A percentile compares a stretch with the other conserved stretches of the same genome.
These are phyloP conservation scores for Polydrusus tereticollis DNA, from an alignment of 2,888 invertebrate genomes.

Conservation along the genomic window DNA sequence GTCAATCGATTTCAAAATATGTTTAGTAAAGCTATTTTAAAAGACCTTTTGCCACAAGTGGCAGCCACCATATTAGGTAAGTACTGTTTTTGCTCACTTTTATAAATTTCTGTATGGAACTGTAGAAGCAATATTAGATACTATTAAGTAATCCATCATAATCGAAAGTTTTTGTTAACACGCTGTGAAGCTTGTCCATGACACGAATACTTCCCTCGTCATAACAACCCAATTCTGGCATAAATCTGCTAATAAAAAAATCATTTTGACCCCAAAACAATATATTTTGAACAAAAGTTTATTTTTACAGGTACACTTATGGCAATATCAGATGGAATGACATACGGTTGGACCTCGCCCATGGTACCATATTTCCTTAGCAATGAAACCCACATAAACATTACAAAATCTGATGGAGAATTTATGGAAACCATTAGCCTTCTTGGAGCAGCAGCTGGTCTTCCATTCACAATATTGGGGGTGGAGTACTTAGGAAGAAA, in stretches of 20 bases:
- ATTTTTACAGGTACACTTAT: conserved; percentile 56
- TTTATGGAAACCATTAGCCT: conserved; percentile 56
- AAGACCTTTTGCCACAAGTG: conserved; percentile 28
- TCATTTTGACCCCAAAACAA: no score
- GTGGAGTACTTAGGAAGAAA: conserved; percentile 58
- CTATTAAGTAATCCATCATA: no score
- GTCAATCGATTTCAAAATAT: no score
- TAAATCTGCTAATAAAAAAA: no score
- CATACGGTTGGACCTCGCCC: conserved; percentile 65
- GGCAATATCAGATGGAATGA: conserved; percentile 65
- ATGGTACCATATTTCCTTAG: conserved; percentile 60
- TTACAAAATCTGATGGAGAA: conserved; percentile 54
- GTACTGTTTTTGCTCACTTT: no score
- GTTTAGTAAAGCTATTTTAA: conserved; percentile 6
- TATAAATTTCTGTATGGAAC: no score
- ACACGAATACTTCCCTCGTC: no score
- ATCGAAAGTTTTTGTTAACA: no score
- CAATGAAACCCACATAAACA: conserved; percentile 58
- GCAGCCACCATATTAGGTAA: conserved; percentile 32
- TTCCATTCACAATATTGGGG: conserved; percentile 57
- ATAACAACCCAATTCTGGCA: no score
- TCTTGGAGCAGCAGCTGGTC: conserved; percentile 51
- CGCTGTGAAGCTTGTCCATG: no score
- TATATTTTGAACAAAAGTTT: no score
- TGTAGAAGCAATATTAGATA: no score